Evolutionary conservation across 37 sponge, comb jelly and placozoan species (phyloP).

Genomic region (Bolinopsis microptera): DNA sequence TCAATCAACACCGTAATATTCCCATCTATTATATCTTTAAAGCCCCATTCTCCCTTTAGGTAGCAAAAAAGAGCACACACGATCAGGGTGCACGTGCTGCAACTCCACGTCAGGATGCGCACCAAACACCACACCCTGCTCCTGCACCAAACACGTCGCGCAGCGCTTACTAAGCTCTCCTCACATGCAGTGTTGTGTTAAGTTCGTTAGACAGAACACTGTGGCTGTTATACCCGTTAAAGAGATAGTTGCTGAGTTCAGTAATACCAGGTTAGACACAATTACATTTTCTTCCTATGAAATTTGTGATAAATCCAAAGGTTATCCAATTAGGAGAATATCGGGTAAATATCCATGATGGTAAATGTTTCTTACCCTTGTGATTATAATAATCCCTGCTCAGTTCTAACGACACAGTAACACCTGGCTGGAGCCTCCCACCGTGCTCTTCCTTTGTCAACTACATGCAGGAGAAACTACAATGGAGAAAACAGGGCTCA

Average conservation of each 20-base stretch:
- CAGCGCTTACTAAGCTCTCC: conserved; percentile 51
- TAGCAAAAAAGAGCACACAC: conserved; percentile 48
- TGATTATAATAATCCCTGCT: too few species aligned
- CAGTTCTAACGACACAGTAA: not conserved
- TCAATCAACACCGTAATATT: too few species aligned
- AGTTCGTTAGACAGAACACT: not conserved
- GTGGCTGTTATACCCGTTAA: not conserved
- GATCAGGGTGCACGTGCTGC: not conserved
- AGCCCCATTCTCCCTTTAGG: too few species aligned
- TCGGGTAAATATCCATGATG: too few species aligned
- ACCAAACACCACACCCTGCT: not conserved
- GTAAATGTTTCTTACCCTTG: too few species aligned
- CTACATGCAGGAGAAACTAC: conserved; percentile 3
- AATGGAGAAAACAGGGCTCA: conserved; percentile 12
- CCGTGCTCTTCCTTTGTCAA: not conserved
- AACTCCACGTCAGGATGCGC: not conserved
- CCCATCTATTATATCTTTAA: too few species aligned
- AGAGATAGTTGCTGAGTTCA: conserved; percentile 10
- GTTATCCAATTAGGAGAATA: too few species aligned
- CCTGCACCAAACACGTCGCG: conserved; percentile 35
- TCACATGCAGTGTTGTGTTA: conserved; percentile 51
- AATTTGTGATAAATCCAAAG: too few species aligned
- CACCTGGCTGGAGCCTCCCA: conserved; percentile 20
- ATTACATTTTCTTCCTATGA: too few species aligned
- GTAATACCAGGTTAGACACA: conserved; percentile 25